A percentile compares a stretch with the other conserved stretches of the same genome.
phyloP scores from a whole-genome alignment of 1,140 invertebrate genomes.

The Apis dorsata region DNA sequence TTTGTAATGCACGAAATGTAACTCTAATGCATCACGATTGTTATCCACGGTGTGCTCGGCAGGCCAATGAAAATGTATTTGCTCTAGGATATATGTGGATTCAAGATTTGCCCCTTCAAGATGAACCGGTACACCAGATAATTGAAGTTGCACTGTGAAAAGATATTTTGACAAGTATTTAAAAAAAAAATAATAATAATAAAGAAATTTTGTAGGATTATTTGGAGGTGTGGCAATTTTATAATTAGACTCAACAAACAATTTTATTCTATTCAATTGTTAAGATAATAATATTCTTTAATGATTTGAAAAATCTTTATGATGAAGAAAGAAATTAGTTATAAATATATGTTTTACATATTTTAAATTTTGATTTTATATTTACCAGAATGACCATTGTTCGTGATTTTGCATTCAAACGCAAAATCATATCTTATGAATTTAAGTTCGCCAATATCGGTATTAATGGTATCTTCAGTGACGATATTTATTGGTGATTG shows the following conservation, averaged over 20 bases:
- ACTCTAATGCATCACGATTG: slow-evolving; percentile 81
- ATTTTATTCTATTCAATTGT: no score
- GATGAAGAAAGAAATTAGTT: no score
- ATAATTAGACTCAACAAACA: no score
- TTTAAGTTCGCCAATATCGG: slow-evolving; percentile 64
- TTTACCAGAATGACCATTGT: slow-evolving; percentile 69
- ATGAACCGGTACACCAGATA: slow-evolving; percentile 68
- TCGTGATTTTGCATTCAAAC: slow-evolving; percentile 48
- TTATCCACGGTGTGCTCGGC: slow-evolving; percentile 87
- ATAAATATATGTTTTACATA: no score
- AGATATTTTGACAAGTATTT: background rate
- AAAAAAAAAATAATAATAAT: background rate
- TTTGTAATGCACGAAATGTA: slow-evolving; percentile 87
- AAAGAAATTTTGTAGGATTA: no score
- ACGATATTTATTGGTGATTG: slow-evolving; percentile 71
- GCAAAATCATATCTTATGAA: slow-evolving; percentile 67
- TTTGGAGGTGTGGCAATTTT: no score
- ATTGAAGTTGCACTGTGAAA: slow-evolving; percentile 72
- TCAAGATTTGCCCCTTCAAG: slow-evolving; percentile 80
- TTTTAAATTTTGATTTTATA: background rate
- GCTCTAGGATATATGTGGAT: slow-evolving; percentile 82
- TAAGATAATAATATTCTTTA: no score
- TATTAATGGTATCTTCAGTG: slow-evolving; percentile 57
- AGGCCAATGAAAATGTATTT: slow-evolving; percentile 90
- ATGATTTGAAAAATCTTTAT: no score